phyloP scores from a whole-genome alignment of 2,797 vertebrate species.

The Emydoidea blandingii region DNA sequence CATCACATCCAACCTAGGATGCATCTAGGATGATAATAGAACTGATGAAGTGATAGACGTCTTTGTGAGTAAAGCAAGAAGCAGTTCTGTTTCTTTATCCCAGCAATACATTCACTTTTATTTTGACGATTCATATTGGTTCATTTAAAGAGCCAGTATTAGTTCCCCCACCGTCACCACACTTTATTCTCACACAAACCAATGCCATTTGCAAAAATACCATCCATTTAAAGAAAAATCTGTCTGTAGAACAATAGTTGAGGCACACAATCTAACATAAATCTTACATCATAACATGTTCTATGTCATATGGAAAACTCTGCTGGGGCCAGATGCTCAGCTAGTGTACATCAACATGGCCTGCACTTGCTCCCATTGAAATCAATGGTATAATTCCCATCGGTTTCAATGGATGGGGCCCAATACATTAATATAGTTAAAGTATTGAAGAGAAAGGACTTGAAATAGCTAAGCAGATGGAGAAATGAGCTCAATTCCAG shows the following conservation, averaged over 20 bases:
- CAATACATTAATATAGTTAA: fast-evolving
- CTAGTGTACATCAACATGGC: background rate
- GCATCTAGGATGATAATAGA: fast-evolving
- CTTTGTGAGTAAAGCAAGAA: background rate
- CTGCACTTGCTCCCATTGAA: background rate
- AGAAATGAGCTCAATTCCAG: conserved; percentile 26
- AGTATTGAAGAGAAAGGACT: background rate
- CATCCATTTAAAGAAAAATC: background rate
- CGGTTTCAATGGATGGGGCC: background rate
- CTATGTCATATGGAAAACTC: background rate
- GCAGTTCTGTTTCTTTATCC: background rate
- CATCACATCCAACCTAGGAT: background rate
- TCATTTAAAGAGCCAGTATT: background rate
- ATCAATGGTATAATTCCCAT: background rate
- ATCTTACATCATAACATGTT: background rate
- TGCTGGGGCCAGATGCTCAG: background rate
- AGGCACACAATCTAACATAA: background rate
- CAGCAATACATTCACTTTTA: background rate
- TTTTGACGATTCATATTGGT: background rate
- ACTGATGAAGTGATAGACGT: background rate
- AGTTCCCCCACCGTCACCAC: background rate
- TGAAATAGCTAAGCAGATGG: conserved; percentile 28
- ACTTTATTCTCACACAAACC: background rate
- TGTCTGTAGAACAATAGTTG: background rate
- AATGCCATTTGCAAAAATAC: background rate